Evolutionary conservation across 1,140 invertebrate genomes (phyloP), one percentile per base, ranked within the genome.

Genomic region (Aleiodes sp.): DNA sequence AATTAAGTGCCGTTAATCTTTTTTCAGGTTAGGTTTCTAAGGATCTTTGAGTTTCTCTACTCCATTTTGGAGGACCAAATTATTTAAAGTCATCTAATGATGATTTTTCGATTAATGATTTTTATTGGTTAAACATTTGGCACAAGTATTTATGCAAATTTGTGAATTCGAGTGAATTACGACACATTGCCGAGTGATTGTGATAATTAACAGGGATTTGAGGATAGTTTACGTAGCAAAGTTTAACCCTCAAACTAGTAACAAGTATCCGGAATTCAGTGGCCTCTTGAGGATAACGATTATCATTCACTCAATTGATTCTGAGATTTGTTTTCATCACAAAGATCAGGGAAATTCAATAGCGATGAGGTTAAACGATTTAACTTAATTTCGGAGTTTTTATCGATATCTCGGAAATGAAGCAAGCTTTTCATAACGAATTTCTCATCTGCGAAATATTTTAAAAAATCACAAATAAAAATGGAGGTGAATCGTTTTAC

Each of bases 241-340:
- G 46, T 52, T 52, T 52, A 16, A 21, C 46, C 46, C 46, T 52
- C 46, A 52, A 52, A 52, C 46, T 24, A 52, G 19, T 52, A 21
- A 21, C 46, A 52, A 52, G 16, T 52, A 52, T 9, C 46, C 16
- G 46, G 46, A 16, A 10, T 16, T 43, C 46, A 12, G 16, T 9
- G 46, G 46, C 26, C 46, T 46, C 43, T 43, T 43, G 59, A n/a
- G 59, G 26, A 33, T 16, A 35, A 24, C 26, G 31, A 60, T 60
- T 35, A 35, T 60, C 57, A 60, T 60, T n/a, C 57, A 31, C 31
- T 60, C 28, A 60, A 29, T 29, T 33, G 31, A 12, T 19, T n/a
- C 14, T 10, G 21, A 52, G 46, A 52, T 52, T 52, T 9, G 21
- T 7, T 35, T 35, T 35, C 8, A 46, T 63, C 33, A 37, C 33